Conservation (phyloP, 2,797 vertebrate genomes). For the Lophura swinhoii region DNA sequence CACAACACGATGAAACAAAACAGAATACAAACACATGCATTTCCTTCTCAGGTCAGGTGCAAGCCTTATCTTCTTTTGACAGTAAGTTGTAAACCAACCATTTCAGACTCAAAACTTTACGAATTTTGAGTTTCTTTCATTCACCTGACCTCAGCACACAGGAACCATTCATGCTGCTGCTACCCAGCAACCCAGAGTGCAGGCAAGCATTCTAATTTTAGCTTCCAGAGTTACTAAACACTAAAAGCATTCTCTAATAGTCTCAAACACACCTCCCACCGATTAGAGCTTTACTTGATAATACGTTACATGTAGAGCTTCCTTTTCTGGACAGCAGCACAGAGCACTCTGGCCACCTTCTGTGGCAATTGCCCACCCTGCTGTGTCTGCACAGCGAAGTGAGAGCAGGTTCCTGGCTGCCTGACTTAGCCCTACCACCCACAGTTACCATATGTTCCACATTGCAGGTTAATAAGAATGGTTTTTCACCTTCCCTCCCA, state of each 20-base stretch:
- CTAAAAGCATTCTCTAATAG: not conserved
- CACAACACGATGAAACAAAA: not conserved
- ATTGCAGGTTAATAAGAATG: slow-evolving; percentile 57
- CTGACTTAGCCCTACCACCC: slow-evolving; percentile 66
- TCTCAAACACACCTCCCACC: slow-evolving; percentile 26
- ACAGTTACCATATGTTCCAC: slow-evolving; percentile 65
- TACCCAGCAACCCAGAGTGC: not conserved
- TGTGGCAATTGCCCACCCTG: slow-evolving; percentile 61
- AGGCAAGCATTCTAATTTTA: slow-evolving; percentile 51
- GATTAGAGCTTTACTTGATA: slow-evolving; percentile 49
- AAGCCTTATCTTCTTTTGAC: not conserved
- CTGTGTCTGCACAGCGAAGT: slow-evolving; percentile 18
- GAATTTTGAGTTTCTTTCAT: not conserved
- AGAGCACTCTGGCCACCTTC: slow-evolving; percentile 59
- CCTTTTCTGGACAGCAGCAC: slow-evolving; percentile 56
- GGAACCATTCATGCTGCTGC: not conserved
- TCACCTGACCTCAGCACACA: not conserved
- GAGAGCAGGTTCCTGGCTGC: slow-evolving; percentile 55
- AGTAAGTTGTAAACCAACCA: not conserved
- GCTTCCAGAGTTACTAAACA: slow-evolving; percentile 30
- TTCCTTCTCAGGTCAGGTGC: not conserved
- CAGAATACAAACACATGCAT: not conserved
- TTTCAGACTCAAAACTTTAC: not conserved
- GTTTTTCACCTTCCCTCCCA: slow-evolving; percentile 69
- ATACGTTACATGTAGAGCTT: slow-evolving; percentile 37